phyloP scores from a whole-genome alignment of 2,888 invertebrate genomes.

The Caenorhabditis macrosperma region DNA sequence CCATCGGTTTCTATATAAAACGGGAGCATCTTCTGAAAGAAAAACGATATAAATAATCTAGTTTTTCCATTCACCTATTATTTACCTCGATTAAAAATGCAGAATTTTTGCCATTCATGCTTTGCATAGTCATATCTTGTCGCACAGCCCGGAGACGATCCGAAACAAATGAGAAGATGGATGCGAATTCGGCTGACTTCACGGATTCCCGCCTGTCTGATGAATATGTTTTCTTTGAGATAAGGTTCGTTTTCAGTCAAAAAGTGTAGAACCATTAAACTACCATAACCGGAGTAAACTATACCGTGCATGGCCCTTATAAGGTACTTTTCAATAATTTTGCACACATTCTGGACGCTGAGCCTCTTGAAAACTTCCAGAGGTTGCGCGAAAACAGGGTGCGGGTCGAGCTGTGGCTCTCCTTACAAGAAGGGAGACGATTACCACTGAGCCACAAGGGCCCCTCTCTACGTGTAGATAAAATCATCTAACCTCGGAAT shows the following conservation, averaged over 20 bases:
- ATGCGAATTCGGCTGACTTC: slow-evolving; percentile 21
- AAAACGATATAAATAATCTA: background rate
- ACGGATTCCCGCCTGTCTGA: slow-evolving; percentile 34
- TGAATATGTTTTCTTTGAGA: background rate
- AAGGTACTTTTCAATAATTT: slow-evolving; percentile 39
- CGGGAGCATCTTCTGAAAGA: slow-evolving; percentile 61
- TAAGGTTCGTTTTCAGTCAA: background rate
- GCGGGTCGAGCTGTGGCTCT: slow-evolving; percentile 20
- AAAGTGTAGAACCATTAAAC: slow-evolving; percentile 54
- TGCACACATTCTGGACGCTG: slow-evolving; percentile 58
- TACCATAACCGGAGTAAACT: slow-evolving; percentile 57
- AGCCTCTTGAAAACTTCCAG: slow-evolving; percentile 50
- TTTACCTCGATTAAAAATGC: slow-evolving; percentile 57
- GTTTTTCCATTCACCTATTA: background rate
- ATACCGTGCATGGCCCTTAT: slow-evolving; percentile 52
- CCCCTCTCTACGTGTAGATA: background rate
- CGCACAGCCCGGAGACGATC: slow-evolving; percentile 68
- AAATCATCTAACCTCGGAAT: slow-evolving; percentile 14
- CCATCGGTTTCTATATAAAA: slow-evolving; percentile 65
- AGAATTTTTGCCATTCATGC: slow-evolving; percentile 29
- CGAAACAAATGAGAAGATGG: slow-evolving; percentile 62
- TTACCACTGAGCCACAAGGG: slow-evolving; percentile 14
- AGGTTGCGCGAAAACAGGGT: slow-evolving; percentile 58
- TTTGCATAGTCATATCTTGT: slow-evolving; percentile 68
- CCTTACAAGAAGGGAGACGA: too few species aligned